phyloP scores from a whole-genome alignment of 1,140 invertebrate species.

The Bathynomus jamesi region DNA sequence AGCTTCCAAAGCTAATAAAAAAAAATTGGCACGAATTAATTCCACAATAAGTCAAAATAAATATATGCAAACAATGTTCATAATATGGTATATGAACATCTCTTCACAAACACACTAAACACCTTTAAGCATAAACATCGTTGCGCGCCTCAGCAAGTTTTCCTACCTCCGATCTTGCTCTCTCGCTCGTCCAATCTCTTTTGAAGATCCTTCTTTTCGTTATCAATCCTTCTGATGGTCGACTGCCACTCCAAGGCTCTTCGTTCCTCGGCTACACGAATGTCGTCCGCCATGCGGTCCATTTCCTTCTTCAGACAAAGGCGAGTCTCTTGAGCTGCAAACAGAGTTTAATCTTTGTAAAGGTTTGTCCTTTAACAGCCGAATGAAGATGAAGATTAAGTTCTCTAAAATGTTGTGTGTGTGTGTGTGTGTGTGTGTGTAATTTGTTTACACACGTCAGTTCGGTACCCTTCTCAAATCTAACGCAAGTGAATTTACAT shows the following conservation, averaged over 20 bases:
- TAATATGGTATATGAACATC: neutral
- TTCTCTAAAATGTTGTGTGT: too few species aligned
- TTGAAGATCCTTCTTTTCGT: constrained; percentile 33
- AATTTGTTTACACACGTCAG: too few species aligned
- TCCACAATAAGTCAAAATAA: neutral
- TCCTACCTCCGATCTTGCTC: constrained; percentile 17
- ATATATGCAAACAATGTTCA: neutral
- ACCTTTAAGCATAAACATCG: too few species aligned
- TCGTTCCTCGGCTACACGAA: constrained; percentile 19
- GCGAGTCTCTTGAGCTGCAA: constrained; percentile 4
- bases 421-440: too few species aligned
- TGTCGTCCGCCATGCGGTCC: constrained; percentile 21
- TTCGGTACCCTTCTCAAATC: too few species aligned
- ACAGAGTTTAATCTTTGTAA: too few species aligned
- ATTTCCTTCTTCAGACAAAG: constrained; percentile 27
- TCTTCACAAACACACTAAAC: too few species aligned
- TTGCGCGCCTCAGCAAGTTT: too few species aligned
- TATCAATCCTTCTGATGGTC: constrained; percentile 24
- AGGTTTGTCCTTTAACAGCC: too few species aligned
- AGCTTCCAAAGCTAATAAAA: constrained; percentile 8
- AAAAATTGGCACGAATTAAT: neutral
- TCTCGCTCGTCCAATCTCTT: constrained; percentile 32
- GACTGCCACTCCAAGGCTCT: constrained; percentile 21
- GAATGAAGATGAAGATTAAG: too few species aligned
- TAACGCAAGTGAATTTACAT: too few species aligned